Evolutionary conservation across 1,140 invertebrate species (phyloP), one percentile per base, ranked within the genome.

Genomic region (Anastrepha obliqua): DNA sequence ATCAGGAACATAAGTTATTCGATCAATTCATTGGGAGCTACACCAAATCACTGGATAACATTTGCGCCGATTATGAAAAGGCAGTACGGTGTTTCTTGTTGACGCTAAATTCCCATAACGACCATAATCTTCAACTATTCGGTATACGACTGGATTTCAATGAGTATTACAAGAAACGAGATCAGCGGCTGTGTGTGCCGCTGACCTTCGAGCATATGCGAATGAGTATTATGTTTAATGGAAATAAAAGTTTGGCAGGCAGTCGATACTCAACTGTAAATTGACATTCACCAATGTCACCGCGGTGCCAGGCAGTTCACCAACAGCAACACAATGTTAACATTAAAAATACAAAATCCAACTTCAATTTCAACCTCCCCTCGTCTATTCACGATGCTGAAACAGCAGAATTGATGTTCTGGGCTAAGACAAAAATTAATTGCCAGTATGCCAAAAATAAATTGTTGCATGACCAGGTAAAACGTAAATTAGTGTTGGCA

Each of bases 141-240:
- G 98, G 98, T 88, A 98, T 97, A 89, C 95, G 98, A 47, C 94
- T 99, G 44, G 98, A 99, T 93, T 98, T 98, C 91, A 98, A 98
- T 93, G 97, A 98, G 90, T 97, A 97, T 93, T 98, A 98, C 92
- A 97, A 97, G 90, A 95, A 95, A 65, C 95, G 96, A 81, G 96
- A 98, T 91, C 95, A 95, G 74, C 95, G 96, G 87, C 94, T 98
- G 0, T 95, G 96, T 78, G 96, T 96, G 60, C 96, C 97, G 0
- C 93, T 97, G 11, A 97, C 96, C 0, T 96, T 96, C 89, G 95
- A 96, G 88, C 95, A 96, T 90, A 95, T 96, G 89, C 94, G 95
- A 17, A 94, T 96, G 91, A 96, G 94, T 62, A 87, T 90, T 51
- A 86, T 87, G 60, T 87, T 81, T 6, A 88, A 87, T 20, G 78